These are phyloP conservation scores for Paracanthobrama guichenoti DNA, from an alignment of 2,113 vertebrate genomes.

Conservation along the genomic window DNA sequence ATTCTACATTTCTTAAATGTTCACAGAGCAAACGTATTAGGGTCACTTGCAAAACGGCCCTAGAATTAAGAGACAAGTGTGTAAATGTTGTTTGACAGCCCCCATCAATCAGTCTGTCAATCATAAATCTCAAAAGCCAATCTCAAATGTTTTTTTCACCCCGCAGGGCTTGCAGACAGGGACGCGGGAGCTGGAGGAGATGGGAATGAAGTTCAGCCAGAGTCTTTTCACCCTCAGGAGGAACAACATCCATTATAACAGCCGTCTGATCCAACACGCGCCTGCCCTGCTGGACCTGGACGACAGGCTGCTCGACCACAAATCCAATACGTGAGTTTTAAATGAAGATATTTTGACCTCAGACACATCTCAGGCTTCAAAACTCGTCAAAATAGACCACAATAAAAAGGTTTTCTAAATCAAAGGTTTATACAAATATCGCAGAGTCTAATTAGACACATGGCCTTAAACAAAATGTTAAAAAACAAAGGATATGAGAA, in stretches of 20 bases:
- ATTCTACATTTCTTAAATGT: neutral
- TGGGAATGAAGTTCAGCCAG: conserved; percentile 89
- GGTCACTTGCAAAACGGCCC: neutral
- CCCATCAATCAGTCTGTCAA: conserved; percentile 12
- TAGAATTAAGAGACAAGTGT: neutral
- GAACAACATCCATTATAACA: conserved; percentile 74
- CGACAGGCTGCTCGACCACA: conserved; percentile 73
- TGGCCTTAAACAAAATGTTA: neutral
- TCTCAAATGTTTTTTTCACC: neutral
- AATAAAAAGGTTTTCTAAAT: conserved; percentile 1
- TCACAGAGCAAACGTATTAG: neutral
- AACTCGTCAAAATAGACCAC: neutral
- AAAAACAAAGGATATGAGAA: neutral
- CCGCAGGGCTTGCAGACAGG: conserved; percentile 86
- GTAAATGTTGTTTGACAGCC: neutral
- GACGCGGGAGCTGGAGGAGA: conserved; percentile 87
- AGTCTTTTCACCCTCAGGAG: conserved; percentile 84
- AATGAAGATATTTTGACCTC: neutral
- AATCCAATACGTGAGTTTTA: conserved; percentile 71
- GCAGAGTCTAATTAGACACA: neutral
- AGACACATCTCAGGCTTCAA: neutral
- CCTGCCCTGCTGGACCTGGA: conserved; percentile 72
- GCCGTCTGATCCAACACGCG: conserved; percentile 71
- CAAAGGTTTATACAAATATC: neutral
- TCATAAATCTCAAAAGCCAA: neutral